A percentile compares a stretch with the other conserved stretches of the same genome.
Evolutionary conservation across 2,888 invertebrate genomes (phyloP).

Genomic region (Agriotes lineatus): DNA sequence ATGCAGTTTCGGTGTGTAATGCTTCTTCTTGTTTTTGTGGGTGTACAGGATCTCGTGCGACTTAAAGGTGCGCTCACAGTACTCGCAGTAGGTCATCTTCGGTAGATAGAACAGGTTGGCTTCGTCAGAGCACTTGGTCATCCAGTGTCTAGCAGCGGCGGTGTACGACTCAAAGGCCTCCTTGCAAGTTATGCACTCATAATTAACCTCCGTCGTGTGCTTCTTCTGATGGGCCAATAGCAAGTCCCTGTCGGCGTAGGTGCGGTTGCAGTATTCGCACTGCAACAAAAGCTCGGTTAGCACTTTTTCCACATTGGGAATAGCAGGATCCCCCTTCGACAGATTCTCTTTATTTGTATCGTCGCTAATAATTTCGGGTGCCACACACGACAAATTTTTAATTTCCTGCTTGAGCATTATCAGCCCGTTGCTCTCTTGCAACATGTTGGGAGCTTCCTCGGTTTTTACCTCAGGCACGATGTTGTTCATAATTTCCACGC

Average conservation of each 20-base stretch:
- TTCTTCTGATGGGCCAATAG: slow-evolving; percentile 65
- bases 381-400: slow-evolving; percentile 34
- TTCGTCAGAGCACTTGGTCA: slow-evolving; percentile 65
- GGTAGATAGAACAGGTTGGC: slow-evolving; percentile 66
- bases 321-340: slow-evolving; percentile 6
- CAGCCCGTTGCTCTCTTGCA: slow-evolving; percentile 15
- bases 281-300: slow-evolving; percentile 68
- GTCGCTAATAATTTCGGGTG: slow-evolving; percentile 36
- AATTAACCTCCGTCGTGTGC: slow-evolving; percentile 66
- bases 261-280: slow-evolving; percentile 74
- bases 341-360: background rate
- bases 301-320: slow-evolving; percentile 58
- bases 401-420: slow-evolving; percentile 42
- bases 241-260: slow-evolving; percentile 69
- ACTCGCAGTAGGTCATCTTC: slow-evolving; percentile 65
- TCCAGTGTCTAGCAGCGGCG: slow-evolving; percentile 70
- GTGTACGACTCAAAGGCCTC: slow-evolving; percentile 67
- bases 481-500: slow-evolving; percentile 39
- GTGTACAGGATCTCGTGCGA: slow-evolving; percentile 70
- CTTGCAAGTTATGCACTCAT: slow-evolving; percentile 66
- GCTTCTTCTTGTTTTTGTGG: slow-evolving; percentile 70
- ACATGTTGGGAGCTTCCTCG: slow-evolving; percentile 1
- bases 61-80: slow-evolving; percentile 67
- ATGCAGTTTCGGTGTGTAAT: slow-evolving; percentile 64
- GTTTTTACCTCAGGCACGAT: slow-evolving; percentile 3